Conservation (phyloP, 1,140 invertebrate genomes). For the Tetramorium parvispinum region DNA sequence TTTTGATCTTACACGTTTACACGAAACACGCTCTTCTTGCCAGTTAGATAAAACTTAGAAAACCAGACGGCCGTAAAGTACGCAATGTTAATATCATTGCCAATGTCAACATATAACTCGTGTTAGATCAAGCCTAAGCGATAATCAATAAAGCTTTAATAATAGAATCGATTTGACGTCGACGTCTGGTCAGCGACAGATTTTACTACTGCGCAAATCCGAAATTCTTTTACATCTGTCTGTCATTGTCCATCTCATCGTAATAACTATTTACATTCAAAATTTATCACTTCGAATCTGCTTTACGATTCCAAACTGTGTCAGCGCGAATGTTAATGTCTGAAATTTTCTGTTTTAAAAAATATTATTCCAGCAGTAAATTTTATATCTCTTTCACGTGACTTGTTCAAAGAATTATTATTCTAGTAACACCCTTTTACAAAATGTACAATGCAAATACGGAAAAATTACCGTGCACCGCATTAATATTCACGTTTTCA, state of each 20-base stretch:
- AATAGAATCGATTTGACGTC: slow-evolving; percentile 30
- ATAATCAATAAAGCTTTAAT: slow-evolving; percentile 38
- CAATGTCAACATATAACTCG: slow-evolving; percentile 30
- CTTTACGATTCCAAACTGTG: background rate
- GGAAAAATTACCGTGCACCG: background rate
- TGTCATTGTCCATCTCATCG: background rate
- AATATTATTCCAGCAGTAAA: background rate
- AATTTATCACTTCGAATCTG: background rate
- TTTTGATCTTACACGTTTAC: background rate
- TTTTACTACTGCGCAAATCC: slow-evolving; percentile 17
- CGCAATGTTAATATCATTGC: background rate
- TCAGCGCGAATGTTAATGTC: background rate
- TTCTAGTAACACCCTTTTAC: background rate
- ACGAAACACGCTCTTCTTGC: background rate
- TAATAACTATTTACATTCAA: background rate
- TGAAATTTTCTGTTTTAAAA: background rate
- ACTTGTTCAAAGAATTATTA: background rate
- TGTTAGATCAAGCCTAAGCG: background rate
- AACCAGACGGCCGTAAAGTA: background rate
- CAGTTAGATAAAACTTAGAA: slow-evolving; percentile 6
- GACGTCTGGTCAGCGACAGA: slow-evolving; percentile 2
- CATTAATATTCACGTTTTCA: background rate
- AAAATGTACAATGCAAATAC: background rate
- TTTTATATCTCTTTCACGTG: background rate
- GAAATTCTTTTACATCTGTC: background rate